Evolutionary conservation across 2,888 invertebrate species (phyloP).

Genomic region (Pseudoips prasinana): DNA sequence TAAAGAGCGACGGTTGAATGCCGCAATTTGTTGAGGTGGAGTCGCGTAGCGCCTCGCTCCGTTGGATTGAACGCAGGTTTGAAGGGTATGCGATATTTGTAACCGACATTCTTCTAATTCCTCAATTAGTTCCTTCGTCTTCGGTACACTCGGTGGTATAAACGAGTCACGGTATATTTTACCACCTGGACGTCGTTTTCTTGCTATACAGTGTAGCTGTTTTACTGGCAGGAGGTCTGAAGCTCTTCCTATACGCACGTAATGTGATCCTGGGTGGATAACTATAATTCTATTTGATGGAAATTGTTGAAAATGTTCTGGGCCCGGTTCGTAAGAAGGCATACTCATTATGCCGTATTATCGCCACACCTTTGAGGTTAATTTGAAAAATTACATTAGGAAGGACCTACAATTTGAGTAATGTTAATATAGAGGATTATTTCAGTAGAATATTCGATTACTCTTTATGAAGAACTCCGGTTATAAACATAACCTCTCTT

Average conservation of each 20-base stretch:
- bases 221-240: slow-evolving; percentile 94
- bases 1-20: slow-evolving; percentile 90
- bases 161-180: slow-evolving; percentile 84
- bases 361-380: not conserved
- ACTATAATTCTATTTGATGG: slow-evolving; percentile 92
- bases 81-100: slow-evolving; percentile 92
- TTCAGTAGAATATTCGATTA: too few relatives aligned
- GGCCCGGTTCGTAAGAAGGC: slow-evolving; percentile 61
- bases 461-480: too few relatives aligned
- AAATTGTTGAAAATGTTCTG: slow-evolving; percentile 83
- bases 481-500: too few relatives aligned
- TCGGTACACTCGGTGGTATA: slow-evolving; percentile 84
- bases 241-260: slow-evolving; percentile 94
- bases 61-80: slow-evolving; percentile 92
- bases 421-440: too few relatives aligned
- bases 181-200: slow-evolving; percentile 82
- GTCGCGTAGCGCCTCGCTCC: slow-evolving; percentile 91
- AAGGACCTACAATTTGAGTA: too few relatives aligned
- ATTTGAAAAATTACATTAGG: too few relatives aligned
- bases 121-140: slow-evolving; percentile 86
- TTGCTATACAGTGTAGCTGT: slow-evolving; percentile 92
- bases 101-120: slow-evolving; percentile 93
- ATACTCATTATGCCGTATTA: slow-evolving; percentile 50
- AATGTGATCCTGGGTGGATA: slow-evolving; percentile 96
- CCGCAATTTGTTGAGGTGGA: slow-evolving; percentile 94